Evolutionary conservation across 2,888 invertebrate species (phyloP), one percentile per base, ranked within the genome.

Genomic region (Brachyptera putata): DNA sequence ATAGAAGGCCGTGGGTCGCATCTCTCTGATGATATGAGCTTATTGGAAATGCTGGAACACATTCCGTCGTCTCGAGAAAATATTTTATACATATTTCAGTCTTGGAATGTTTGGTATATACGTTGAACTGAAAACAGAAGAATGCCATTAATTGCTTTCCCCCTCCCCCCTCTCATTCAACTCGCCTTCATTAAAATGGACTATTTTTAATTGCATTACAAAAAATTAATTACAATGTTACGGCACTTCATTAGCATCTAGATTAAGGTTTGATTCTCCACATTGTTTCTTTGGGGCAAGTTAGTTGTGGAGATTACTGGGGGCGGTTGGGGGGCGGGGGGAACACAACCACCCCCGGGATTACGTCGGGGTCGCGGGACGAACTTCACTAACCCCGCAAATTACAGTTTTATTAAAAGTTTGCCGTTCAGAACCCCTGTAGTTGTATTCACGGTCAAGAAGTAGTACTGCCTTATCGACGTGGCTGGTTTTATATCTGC

Each of bases 131-230:
- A n/a, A n/a, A n/a, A n/a, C n/a, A 53, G 34, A 53, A 50, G 53
- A 53, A 53, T 53, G 34, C 37, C 21, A 16, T 53, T 53, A 53
- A 53, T 53, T 53, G 36, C 36, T 22, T 41, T 26, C 22, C 36
- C 46, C 18, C 13, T 50, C 62, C 57, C 43, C 18, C 26, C 53
- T 43, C 43, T 53, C 63, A 63, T 64, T 64, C 59, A 62, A 63
- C 61, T n/a, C n/a, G n/a, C n/a, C n/a, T 64, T 64, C 64, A 64
- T 64, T 64, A 64, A 64, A 64, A 64, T 61, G n/a, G n/a, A 55
- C 58, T 48, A 55, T 63, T 63, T 64, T 63, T 64, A 64, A 64
- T 64, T 64, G 57, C 63, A n/a, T 57, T 58, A 64, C 64, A 63
- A 64, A 63, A 62, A 64, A 60, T 63, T 61, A 64, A 63, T 63